Percentiles rank a stretch among this genome's conserved stretches.
phyloP scores from a whole-genome alignment of 2,797 vertebrate species.

The Cossypha dichroa region DNA sequence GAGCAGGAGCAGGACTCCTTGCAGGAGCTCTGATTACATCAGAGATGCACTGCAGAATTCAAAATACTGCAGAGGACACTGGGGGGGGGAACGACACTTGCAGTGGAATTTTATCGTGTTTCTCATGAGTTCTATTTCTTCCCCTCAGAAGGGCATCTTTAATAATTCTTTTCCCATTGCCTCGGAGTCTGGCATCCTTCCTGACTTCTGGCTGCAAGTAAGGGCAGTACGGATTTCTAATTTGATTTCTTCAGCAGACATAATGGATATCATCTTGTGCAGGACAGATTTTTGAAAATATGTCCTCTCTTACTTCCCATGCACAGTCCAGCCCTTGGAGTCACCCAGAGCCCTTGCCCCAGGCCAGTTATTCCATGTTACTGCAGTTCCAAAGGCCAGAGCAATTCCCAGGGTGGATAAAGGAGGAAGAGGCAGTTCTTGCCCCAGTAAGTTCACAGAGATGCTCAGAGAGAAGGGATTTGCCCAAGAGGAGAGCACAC shows the following conservation, averaged over 20 bases:
- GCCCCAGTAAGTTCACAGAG: background rate
- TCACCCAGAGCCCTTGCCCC: background rate
- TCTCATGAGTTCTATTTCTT: slow-evolving; percentile 24
- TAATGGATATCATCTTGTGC: background rate
- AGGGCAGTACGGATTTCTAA: slow-evolving; percentile 21
- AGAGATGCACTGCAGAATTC: slow-evolving; percentile 75
- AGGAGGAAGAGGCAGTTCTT: background rate
- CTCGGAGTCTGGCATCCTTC: slow-evolving; percentile 11
- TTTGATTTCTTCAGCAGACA: background rate
- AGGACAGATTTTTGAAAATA: background rate
- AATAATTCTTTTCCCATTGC: slow-evolving; percentile 16
- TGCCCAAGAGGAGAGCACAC: background rate
- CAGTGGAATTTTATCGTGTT: slow-evolving; percentile 53
- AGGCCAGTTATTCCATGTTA: background rate
- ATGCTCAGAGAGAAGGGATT: background rate
- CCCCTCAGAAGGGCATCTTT: slow-evolving; percentile 5
- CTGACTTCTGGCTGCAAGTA: background rate
- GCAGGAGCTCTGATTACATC: slow-evolving; percentile 71
- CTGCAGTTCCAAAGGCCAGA: background rate
- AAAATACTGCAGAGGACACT: slow-evolving; percentile 71
- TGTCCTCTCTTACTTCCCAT: background rate
- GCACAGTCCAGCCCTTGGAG: background rate
- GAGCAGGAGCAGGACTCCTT: slow-evolving; percentile 58
- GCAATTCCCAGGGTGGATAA: background rate
- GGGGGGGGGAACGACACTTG: background rate